Evolutionary conservation across 1,140 invertebrate species (phyloP), one percentile per base, ranked within the genome.

Genomic region (Limonius californicus): DNA sequence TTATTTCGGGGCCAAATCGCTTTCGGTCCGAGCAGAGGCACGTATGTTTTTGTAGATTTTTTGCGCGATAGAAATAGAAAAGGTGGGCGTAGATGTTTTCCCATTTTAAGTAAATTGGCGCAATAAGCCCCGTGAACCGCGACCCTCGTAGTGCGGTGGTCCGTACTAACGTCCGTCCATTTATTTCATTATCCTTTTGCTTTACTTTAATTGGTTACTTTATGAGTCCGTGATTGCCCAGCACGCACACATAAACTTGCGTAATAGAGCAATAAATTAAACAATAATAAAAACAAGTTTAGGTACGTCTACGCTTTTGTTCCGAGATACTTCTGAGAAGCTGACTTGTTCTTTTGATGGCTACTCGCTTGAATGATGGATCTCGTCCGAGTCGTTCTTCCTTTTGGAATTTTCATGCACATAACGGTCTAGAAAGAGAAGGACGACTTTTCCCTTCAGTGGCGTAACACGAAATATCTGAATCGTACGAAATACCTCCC

Each of bases 251-350:
- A 39, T 47, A 47, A 27, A 43, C 39, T 20, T 18, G 30, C 20
- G 35, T 57, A 57, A 57, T 42, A 42, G 35, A 39, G 55, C 35
- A 57, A 57, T 42, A 57, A 57, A 57, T 39, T 39, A 57, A 42
- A 15, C 20, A 39, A 20, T 39, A 57, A 57, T 42, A 35, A 57
- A 35, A 42, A 57, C 30, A 20, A 16, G 27, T 39, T 42, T 35
- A 50, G 16, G 16, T 27, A 27, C 23, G 9, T 27, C 23, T 27
- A 27, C 23, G 23, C 9, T 27, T 9, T 27, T 27, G 23, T 27
- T 27, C 23, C 3, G 23, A 27, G 23, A 27, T 18, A 19, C 19
- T 50, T 50, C 45, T 50, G 16, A 19, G 45, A 50, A 50, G 8
- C n/a, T 50, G n/a, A 7, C 45, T 21, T 50, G 16, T 19, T 50